Base-by-base conservation (phyloP, 1,140 invertebrate species). In the Pentalonia nigronervosa region DNA sequence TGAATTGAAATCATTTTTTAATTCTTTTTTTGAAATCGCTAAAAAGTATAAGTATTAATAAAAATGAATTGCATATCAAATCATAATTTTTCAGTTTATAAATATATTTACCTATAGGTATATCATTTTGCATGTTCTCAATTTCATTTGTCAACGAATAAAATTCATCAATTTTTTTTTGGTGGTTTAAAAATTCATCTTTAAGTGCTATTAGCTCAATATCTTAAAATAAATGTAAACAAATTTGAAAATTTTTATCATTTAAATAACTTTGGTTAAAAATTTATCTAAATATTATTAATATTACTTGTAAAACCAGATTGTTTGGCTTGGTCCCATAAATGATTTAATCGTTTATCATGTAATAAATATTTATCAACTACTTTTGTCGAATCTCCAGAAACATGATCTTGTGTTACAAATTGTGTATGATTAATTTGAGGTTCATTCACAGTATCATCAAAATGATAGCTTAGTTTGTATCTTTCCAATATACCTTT, bases 151-250 rank as follows among this genome's bases (percentile, higher is more conserved):
- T 95, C 41, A 99, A 94, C 86, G 97, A 96, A 95, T 98, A 97
- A 95, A 98, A 99, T 94, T 99, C 97, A 95, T 99, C 97, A 41
- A 99, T 96, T 95, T 99, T 99, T 94, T 99, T 97, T 95, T 99
- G 98, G 95, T 99, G 98, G 95, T 99, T 98, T 87, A 95, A 95
- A 95, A 99, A 99, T 95, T 99, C 98, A 95, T 99, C 97, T 94
- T 97, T 98, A 17, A 99, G 95, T 25, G 97, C 96, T 94, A 97
- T 95, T 36, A 99, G 94, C 95, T 99, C 98, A 94, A 98, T 97
- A 94, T 96, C 96, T 97, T 94, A 56, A 94, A 95, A 94, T 94
- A 92, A 94, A 84, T 94, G 95, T 93, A 94, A 94, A 94, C 67
- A 94, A 81, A 94, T 23, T 41, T 94, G 92, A 93, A 67, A 56